Conservation (phyloP, 2,113 vertebrate genomes). For the Ciconia maguari region DNA sequence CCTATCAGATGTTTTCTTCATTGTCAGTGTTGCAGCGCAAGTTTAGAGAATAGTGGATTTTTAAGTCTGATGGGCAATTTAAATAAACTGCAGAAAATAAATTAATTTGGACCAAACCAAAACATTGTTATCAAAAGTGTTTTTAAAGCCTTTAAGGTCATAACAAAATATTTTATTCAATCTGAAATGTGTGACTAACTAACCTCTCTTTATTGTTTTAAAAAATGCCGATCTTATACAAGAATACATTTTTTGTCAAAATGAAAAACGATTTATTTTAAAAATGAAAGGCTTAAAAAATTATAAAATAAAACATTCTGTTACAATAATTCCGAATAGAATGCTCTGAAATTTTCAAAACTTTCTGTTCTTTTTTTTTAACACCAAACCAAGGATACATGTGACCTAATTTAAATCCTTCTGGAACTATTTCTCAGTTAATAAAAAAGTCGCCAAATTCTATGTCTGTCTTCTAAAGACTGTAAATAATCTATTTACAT, state of each 20-base stretch:
- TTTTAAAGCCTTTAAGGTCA: background rate
- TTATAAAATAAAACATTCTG: background rate
- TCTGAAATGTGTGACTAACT: background rate
- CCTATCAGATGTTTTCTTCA: background rate
- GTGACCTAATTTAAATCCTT: background rate
- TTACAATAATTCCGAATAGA: background rate
- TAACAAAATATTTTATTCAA: background rate
- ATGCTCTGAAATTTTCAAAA: background rate
- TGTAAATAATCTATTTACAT: background rate
- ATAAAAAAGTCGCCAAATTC: background rate
- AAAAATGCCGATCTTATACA: background rate
- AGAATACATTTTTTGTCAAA: background rate
- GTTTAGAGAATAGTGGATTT: background rate
- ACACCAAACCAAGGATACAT: background rate
- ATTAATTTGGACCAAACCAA: background rate
- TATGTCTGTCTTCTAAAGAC: background rate
- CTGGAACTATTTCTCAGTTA: background rate
- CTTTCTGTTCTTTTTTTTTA: background rate
- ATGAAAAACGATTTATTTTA: background rate
- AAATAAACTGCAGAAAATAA: background rate
- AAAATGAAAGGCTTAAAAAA: background rate
- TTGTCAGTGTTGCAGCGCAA: background rate
- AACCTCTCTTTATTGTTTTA: accelerated
- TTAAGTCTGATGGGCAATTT: background rate
- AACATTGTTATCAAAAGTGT: background rate